These are phyloP conservation scores for Ptilonorhynchus violaceus DNA, from an alignment of 2,113 vertebrate genomes.

Conservation along the genomic window DNA sequence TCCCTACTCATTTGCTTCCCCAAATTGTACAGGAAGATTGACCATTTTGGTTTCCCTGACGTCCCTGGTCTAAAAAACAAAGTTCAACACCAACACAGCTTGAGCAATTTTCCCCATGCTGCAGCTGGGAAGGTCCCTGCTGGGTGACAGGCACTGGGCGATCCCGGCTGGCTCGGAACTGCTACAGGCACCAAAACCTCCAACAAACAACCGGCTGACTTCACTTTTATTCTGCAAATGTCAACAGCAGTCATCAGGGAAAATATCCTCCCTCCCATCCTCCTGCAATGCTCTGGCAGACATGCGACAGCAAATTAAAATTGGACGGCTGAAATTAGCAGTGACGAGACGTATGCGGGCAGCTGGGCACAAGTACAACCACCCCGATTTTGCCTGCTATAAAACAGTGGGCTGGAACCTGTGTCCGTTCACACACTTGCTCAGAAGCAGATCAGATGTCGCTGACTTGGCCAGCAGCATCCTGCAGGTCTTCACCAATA, in stretches of 20 bases:
- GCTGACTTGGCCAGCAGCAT: neutral
- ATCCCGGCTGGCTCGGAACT: neutral
- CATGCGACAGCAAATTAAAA: neutral
- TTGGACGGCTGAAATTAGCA: neutral
- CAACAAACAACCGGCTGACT: neutral
- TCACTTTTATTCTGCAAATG: constrained; percentile 54
- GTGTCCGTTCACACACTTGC: neutral
- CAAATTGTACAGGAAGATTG: neutral
- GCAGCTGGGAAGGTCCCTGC: neutral
- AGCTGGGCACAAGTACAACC: neutral
- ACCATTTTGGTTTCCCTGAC: neutral
- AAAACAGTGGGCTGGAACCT: neutral
- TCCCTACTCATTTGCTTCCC: neutral
- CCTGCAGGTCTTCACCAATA: neutral
- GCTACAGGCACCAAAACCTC: neutral
- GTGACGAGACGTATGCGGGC: neutral
- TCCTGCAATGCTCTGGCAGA: constrained; percentile 4
- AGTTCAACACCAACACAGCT: neutral
- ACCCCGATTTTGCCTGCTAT: neutral
- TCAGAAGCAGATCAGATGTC: neutral
- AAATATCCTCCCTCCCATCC: constrained; percentile 22
- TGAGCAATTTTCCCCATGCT: neutral
- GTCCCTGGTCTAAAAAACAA: neutral
- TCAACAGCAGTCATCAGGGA: constrained; percentile 31
- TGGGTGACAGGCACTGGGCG: neutral